These are phyloP conservation scores for Hyphantria cunea DNA, from an alignment of 1,140 invertebrate genomes.

Conservation along the genomic window DNA sequence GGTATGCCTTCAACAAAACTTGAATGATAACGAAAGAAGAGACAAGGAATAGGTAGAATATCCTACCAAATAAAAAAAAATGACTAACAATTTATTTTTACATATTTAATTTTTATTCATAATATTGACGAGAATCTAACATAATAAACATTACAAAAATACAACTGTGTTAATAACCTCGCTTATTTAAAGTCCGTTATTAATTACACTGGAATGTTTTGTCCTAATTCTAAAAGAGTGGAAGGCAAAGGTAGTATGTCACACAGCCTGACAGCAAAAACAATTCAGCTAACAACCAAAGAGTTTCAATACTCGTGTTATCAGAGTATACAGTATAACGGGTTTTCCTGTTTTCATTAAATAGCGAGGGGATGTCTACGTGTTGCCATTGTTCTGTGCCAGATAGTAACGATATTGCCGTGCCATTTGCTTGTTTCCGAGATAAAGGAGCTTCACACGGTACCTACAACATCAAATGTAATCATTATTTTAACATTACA, in stretches of 20 bases:
- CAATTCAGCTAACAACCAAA: conserved; percentile 23
- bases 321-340: conserved; percentile 18
- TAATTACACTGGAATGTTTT: too few species aligned
- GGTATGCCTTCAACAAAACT: too few species aligned
- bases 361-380: conserved; percentile 38
- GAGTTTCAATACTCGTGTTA: conserved; percentile 28
- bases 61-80: too few species aligned
- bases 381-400: conserved; percentile 38
- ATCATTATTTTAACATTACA: conserved; percentile 37
- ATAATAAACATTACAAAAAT: too few species aligned
- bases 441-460: conserved; percentile 40
- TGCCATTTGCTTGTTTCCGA: conserved; percentile 41
- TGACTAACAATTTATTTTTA: too few species aligned
- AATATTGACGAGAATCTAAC: too few species aligned
- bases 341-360: conserved; percentile 44
- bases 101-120: too few species aligned
- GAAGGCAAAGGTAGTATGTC: conserved; percentile 10
- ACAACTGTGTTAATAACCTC: too few species aligned
- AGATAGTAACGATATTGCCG: conserved; percentile 49
- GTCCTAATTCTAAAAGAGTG: neutral
- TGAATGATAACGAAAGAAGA: too few species aligned
- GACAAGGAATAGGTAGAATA: too few species aligned
- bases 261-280: conserved; percentile 17
- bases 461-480: conserved; percentile 36
- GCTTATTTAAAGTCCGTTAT: too few species aligned